Percentiles rank a stretch among this genome's conserved stretches.
Conservation (phyloP, 2,113 vertebrate genomes). For the Bufo gargarizans region DNA sequence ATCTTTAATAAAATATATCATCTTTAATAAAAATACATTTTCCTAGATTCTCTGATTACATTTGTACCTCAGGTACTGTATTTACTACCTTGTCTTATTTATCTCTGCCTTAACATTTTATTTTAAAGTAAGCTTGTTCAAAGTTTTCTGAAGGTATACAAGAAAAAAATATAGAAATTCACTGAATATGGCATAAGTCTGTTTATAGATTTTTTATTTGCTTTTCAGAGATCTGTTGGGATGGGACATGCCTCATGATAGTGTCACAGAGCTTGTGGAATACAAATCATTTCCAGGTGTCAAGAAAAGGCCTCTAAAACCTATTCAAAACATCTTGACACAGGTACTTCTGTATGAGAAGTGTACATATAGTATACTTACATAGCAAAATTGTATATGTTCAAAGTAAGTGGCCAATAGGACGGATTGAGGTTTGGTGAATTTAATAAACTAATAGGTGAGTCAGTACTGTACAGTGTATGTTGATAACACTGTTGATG, state of each 20-base stretch:
- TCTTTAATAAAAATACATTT: too few relatives aligned
- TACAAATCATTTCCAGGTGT: constrained; percentile 61
- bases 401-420: too few relatives aligned
- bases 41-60: too few relatives aligned
- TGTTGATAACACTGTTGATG: too few relatives aligned
- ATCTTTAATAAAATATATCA: too few relatives aligned
- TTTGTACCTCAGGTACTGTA: too few relatives aligned
- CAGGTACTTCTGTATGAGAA: constrained; percentile 63
- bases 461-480: too few relatives aligned
- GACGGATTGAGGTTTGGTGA: too few relatives aligned
- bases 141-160: not conserved
- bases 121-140: not conserved
- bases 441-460: too few relatives aligned
- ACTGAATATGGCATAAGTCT: not conserved
- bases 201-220: not conserved
- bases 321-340: constrained; percentile 70
- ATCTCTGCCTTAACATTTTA: not conserved
- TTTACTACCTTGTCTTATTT: too few relatives aligned
- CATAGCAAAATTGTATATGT: too few relatives aligned
- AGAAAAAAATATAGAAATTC: not conserved
- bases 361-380: not conserved
- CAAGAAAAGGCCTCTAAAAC: constrained; percentile 62
- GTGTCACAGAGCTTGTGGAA: constrained; percentile 63
- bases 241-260: constrained; percentile 61
- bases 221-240: not conserved